Percentiles rank a stretch among this genome's conserved stretches.
phyloP scores from a whole-genome alignment of 1,140 invertebrate genomes.

The Hylyphantes graminicola region DNA sequence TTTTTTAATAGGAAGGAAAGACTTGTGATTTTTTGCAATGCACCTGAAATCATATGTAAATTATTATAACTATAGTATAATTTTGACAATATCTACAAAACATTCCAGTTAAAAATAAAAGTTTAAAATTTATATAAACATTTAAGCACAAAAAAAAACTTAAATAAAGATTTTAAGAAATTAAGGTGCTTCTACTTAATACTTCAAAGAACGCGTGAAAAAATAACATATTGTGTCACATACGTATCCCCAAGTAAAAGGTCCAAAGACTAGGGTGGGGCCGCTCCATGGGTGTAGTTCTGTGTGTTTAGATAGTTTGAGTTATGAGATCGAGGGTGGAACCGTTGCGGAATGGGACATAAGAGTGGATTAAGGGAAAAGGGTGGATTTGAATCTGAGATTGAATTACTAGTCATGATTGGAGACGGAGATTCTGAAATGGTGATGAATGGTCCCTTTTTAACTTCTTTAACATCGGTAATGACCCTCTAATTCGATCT shows the following conservation, averaged over 20 bases:
- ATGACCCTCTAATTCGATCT: neutral
- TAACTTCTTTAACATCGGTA: constrained; percentile 8
- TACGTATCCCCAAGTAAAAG: neutral
- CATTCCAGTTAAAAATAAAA: too few relatives aligned
- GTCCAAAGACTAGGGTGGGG: constrained; percentile 14
- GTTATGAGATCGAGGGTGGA: constrained; percentile 44
- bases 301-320: constrained; percentile 33
- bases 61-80: too few relatives aligned
- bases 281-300: constrained; percentile 37
- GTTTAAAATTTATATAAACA: too few relatives aligned
- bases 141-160: too few relatives aligned
- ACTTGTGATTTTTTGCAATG: too few relatives aligned
- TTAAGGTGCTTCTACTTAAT: too few relatives aligned
- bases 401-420: constrained; percentile 25
- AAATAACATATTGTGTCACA: too few relatives aligned
- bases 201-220: too few relatives aligned
- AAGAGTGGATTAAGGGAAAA: constrained; percentile 38
- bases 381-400: constrained; percentile 31
- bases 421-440: constrained; percentile 18
- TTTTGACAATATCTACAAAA: too few relatives aligned
- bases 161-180: too few relatives aligned
- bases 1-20: too few relatives aligned
- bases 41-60: too few relatives aligned
- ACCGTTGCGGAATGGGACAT: constrained; percentile 2
- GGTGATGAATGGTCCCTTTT: constrained; percentile 21